Evolutionary conservation across 2,888 invertebrate species (phyloP), one percentile per base, ranked within the genome.

Genomic region (Clistopyga incitator): DNA sequence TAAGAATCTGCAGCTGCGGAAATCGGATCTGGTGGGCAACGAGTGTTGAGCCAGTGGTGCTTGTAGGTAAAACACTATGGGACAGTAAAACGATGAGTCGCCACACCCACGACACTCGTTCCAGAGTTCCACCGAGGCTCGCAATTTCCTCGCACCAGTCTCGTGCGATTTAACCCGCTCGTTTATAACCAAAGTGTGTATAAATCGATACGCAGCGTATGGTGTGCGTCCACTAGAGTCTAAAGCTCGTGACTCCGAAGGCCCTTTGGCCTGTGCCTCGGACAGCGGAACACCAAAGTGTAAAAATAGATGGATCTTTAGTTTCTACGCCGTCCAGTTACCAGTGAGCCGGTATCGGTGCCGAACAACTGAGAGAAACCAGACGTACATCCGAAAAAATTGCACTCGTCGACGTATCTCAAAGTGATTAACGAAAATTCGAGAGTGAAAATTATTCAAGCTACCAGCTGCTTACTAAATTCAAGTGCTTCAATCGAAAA

Each of bases 261-360:
- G 74, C 68, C 84, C 84, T 78, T 81, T 64, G 20, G 68, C 61
- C 59, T 50, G 23, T 70, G 64, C 61, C 68, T 56, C 84, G 78
- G 20, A 20, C 80, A 64, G 59, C 68, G 8, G 11, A 38, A 38
- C 65, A 50, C 74, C 56, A 75, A 81, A 74, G 75, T 84, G 64
- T 84, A 84, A 81, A 84, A 84, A 84, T 84, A 84, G 84, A 75
- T 70, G 65, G 54, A 81, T 78, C 70, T 84, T 81, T 42, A 50
- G 72, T 72, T 81, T 78, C 75, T 56, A 20, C 70, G 64, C 59
- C 74, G 68, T 81, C 84, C 84, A 84, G 84, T 84, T 50, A 78
- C 81, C 56, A 65, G 52, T 75, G 78, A 78, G 81, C 71, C 71
- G 78, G 59, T 84, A 78, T 77, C 78, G 78, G 74, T 65, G 75